Base-by-base conservation (phyloP, 92 coral and sea anemone species). In the Porites rus region DNA sequence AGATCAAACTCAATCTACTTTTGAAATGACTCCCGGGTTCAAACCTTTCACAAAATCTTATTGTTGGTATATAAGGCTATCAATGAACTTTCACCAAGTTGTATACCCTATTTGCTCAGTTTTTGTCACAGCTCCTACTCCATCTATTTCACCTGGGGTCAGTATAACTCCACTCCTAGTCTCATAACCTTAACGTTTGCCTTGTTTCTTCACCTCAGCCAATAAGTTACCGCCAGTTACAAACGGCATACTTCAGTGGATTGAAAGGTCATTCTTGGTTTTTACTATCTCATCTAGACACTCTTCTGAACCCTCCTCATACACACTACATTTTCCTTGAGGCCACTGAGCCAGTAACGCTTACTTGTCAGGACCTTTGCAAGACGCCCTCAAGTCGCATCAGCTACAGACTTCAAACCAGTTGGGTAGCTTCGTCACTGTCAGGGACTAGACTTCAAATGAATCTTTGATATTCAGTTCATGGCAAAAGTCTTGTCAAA, bases 341-440 rank as follows among this genome's bases (percentile, higher is more conserved):
- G 90, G 87, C 94, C 90, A 92, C 66, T 52, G 46, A 85, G 80
- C 89, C 93, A 92, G 6, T 86, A 76, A 74, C 88, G 90, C 1
- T 82, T 83, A 1, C 80, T 28, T 19, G 85, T 73, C 89, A 38
- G 46, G 46, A 74, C 65, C 8, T 77, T 62, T 18, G 86, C 92
- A 65, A 69, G 76, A 51, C 74, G 77, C 12, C 86, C 90, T 43
- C 90, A 31, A 20, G 89, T 85, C 17, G 86, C 88, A 68, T 69
- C 88, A 65, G 88, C 92, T 22, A 85, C 89, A 67, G 89, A 87
- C 61, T 89, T 92, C 79, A 79, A 25, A 4, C 74, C 79, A 10
- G 90, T 87, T 7, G 90, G 90, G 18, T 79, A 75, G 52, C 80
- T 77, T 4, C 70, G 77, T 78, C 86, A 82, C 78, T 82, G 87